Evolutionary conservation across 2,113 vertebrate genomes (phyloP).

Genomic region (Rousettus leschenaultii): DNA sequence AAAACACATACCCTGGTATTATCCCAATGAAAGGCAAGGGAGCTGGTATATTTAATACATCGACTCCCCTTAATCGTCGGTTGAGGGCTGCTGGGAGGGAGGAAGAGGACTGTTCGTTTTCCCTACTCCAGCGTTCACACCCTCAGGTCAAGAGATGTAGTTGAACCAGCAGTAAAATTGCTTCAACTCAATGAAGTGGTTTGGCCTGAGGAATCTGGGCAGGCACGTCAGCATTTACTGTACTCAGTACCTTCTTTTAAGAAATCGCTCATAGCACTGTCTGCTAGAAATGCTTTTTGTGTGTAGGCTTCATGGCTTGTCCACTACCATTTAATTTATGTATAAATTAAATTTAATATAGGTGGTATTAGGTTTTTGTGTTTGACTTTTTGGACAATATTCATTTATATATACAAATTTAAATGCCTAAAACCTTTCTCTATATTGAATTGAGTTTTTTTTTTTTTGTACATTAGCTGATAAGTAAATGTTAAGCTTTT

Average conservation of each 20-base stretch:
- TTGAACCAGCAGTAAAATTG: background rate
- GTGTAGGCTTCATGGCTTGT: background rate
- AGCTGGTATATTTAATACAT: background rate
- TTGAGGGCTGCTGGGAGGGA: background rate
- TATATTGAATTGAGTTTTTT: background rate
- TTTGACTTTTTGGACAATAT: conserved; percentile 32
- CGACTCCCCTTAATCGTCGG: background rate
- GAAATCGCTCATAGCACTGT: background rate
- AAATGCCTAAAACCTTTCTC: background rate
- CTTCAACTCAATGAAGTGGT: background rate
- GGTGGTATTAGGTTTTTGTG: background rate
- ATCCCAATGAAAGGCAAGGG: background rate
- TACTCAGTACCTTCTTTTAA: background rate
- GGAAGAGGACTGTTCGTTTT: background rate
- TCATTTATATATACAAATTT: background rate
- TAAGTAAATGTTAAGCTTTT: background rate
- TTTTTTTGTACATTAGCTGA: conserved; percentile 11
- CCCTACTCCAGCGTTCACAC: background rate
- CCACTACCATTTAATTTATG: conserved; percentile 41
- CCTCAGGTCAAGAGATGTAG: background rate
- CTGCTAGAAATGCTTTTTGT: background rate
- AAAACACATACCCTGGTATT: background rate
- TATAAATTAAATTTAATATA: conserved; percentile 43
- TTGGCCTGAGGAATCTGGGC: background rate
- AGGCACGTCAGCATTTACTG: background rate